phyloP scores from a whole-genome alignment of 2,888 invertebrate species.

The Xanthorhoe spadicearia region DNA sequence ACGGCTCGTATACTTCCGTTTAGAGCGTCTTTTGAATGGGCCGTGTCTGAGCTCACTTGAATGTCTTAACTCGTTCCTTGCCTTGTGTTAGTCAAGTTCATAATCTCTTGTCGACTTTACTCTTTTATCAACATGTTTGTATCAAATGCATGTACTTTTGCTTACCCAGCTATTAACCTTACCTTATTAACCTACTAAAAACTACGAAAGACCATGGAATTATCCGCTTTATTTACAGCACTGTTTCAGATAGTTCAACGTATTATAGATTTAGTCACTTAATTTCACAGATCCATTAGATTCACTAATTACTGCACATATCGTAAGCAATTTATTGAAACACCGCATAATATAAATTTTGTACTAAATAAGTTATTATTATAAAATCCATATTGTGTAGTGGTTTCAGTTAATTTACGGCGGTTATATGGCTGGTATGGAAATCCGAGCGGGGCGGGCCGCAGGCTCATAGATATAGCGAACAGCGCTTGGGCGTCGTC shows the following conservation, averaged over 20 bases:
- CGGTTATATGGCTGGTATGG: constrained; percentile 59
- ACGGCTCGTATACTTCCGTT: constrained; percentile 81
- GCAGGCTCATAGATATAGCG: constrained; percentile 63
- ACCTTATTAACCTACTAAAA: too few relatives aligned
- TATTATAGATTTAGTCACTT: not conserved
- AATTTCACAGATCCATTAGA: not conserved
- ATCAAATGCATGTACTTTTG: not conserved
- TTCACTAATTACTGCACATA: constrained; percentile 11
- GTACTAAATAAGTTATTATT: constrained; percentile 36
- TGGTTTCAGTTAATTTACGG: constrained; percentile 60
- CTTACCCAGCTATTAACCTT: too few relatives aligned
- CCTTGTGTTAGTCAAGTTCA: constrained; percentile 53
- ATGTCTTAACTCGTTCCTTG: constrained; percentile 70
- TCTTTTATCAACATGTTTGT: not conserved
- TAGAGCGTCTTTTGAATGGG: constrained; percentile 80
- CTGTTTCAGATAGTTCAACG: not conserved
- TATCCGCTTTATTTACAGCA: too few relatives aligned
- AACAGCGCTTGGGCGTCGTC: constrained; percentile 71
- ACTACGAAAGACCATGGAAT: too few relatives aligned
- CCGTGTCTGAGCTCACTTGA: constrained; percentile 71
- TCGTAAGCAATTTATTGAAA: constrained; percentile 14
- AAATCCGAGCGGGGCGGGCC: constrained; percentile 63
- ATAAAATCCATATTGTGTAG: constrained; percentile 48
- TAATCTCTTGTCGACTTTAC: constrained; percentile 49
- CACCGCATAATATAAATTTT: constrained; percentile 42